phyloP scores from a whole-genome alignment of 1,140 invertebrate species.

The Anastrepha obliqua region DNA sequence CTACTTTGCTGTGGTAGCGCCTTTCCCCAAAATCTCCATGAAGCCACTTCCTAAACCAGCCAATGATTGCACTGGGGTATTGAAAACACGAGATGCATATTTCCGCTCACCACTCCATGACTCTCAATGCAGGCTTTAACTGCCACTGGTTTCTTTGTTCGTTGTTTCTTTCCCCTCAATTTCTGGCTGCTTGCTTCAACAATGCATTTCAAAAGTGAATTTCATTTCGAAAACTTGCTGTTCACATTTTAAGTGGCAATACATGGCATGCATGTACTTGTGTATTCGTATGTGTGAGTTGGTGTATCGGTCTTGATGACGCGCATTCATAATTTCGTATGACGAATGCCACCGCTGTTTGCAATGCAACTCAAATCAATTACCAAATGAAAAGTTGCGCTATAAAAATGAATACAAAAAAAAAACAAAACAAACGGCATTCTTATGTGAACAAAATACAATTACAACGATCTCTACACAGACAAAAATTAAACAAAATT shows the following conservation, averaged over 20 bases:
- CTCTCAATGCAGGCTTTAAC: constrained; percentile 10
- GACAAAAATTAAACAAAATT: constrained; percentile 25
- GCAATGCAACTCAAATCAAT: not conserved
- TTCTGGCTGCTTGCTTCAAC: constrained; percentile 29
- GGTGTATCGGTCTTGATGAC: not conserved
- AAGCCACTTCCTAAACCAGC: not conserved
- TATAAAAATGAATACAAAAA: not conserved
- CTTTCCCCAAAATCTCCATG: not conserved
- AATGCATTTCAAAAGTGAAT: constrained; percentile 49
- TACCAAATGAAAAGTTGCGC: not conserved
- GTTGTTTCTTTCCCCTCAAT: not conserved
- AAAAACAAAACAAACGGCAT: constrained; percentile 4
- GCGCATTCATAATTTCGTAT: constrained; percentile 59
- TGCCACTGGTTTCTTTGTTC: constrained; percentile 5
- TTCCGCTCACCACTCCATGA: not conserved
- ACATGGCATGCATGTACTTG: not conserved
- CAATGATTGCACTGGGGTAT: not conserved
- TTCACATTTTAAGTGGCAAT: constrained; percentile 19
- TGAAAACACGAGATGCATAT: not conserved
- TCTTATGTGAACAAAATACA: not conserved
- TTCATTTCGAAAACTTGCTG: constrained; percentile 55
- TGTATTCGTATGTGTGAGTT: not conserved
- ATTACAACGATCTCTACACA: not conserved
- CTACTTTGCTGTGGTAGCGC: not conserved
- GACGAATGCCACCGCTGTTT: constrained; percentile 32